These are phyloP conservation scores for Romanogobio albipinnatus DNA, from an alignment of 2,113 vertebrate species.

Conservation along the genomic window DNA sequence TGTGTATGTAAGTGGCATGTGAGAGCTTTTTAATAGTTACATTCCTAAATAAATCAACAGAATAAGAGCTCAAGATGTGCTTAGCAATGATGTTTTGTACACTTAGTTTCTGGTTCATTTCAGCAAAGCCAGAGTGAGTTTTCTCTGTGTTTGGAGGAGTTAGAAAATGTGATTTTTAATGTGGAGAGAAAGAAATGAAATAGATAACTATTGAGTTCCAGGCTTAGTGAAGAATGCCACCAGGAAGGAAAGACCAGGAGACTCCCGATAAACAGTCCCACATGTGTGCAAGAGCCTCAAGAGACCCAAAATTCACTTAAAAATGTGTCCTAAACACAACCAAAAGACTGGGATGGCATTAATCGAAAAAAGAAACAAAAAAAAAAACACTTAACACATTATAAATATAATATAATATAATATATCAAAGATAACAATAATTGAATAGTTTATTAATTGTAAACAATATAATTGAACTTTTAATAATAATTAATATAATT, in stretches of 20 bases:
- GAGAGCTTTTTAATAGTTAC: background rate
- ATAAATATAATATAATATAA: no score
- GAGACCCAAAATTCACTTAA: background rate
- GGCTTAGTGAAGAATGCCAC: conserved; percentile 49
- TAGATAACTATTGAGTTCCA: conserved; percentile 23
- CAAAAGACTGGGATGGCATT: background rate
- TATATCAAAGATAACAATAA: no score
- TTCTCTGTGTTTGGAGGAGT: background rate
- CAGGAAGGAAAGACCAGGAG: conserved; percentile 47
- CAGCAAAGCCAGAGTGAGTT: background rate
- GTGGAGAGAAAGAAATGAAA: conserved; percentile 25
- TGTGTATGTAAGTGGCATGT: background rate
- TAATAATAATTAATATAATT: no score
- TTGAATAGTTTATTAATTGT: no score
- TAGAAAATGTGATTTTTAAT: background rate
- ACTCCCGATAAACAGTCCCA: conserved; percentile 50
- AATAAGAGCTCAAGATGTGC: background rate
- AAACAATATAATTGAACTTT: no score
- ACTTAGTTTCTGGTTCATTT: background rate
- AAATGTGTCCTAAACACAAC: background rate
- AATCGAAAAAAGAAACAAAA: background rate
- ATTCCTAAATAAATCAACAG: background rate
- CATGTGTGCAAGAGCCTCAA: conserved; percentile 51
- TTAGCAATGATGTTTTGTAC: background rate
- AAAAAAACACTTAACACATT: no score